phyloP scores from a whole-genome alignment of 1,140 invertebrate species.

The Colletes latitarsis region DNA sequence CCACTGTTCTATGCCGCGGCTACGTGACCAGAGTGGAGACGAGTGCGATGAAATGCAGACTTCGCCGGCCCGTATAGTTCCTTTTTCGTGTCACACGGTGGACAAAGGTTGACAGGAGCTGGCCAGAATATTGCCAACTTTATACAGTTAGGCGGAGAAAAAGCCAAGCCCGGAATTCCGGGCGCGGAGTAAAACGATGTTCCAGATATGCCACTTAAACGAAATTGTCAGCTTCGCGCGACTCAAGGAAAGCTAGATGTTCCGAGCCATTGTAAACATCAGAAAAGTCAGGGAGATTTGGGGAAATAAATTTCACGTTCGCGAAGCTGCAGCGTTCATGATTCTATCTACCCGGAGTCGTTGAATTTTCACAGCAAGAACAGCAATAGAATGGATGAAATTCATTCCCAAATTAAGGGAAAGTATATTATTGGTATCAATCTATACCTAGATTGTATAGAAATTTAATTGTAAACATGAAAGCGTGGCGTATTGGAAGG shows the following conservation, averaged over 20 bases:
- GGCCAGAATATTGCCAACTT: slow-evolving; percentile 21
- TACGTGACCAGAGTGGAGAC: slow-evolving; percentile 15
- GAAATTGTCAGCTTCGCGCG: slow-evolving; percentile 40
- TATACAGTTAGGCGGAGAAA: neutral
- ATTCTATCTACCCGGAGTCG: neutral
- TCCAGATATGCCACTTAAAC: slow-evolving; percentile 46
- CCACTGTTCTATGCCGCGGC: slow-evolving; percentile 9
- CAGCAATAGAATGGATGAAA: no score
- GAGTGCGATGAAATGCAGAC: neutral
- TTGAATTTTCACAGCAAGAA: neutral
- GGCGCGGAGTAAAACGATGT: slow-evolving; percentile 27
- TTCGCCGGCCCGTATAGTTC: neutral
- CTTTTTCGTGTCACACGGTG: slow-evolving; percentile 1
- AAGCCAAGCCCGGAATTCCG: slow-evolving; percentile 18
- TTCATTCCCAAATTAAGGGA: no score
- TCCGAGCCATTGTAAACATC: neutral
- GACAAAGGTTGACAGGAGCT: slow-evolving; percentile 16
- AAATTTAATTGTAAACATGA: no score
- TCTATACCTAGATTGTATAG: no score
- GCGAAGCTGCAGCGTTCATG: neutral
- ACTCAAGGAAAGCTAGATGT: neutral
- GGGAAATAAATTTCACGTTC: neutral
- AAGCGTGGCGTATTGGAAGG: no score
- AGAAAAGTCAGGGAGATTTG: neutral
- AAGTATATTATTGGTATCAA: no score